These are phyloP conservation scores for Hypomesus transpacificus DNA, from an alignment of 2,113 vertebrate genomes.

Conservation along the genomic window DNA sequence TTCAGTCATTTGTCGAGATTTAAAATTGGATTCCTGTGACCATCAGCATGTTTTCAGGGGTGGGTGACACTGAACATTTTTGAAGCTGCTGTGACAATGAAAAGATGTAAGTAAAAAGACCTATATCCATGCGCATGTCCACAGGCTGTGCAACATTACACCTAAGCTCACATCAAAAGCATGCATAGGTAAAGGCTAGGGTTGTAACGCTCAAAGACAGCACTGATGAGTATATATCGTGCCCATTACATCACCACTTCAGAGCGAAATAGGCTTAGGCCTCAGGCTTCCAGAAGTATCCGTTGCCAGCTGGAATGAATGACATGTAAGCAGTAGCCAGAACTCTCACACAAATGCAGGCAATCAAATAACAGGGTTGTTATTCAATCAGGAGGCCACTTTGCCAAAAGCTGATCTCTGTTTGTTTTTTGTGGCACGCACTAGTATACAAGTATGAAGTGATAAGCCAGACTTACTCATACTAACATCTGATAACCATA, in stretches of 20 bases:
- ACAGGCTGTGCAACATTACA: constrained; percentile 48
- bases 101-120: constrained; percentile 8
- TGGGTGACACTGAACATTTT: constrained; percentile 22
- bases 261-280: background rate
- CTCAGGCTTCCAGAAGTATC: background rate
- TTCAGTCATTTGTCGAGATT: constrained; percentile 14
- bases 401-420: background rate
- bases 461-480: background rate
- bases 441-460: background rate
- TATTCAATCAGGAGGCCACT: constrained; percentile 9
- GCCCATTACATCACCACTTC: constrained; percentile 10
- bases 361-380: constrained; percentile 9
- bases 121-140: constrained; percentile 19
- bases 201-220: constrained; percentile 12
- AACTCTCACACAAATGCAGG: background rate
- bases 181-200: constrained; percentile 7
- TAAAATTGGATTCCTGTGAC: constrained; percentile 12
- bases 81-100: constrained; percentile 33
- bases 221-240: constrained; percentile 5
- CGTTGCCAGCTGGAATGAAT: background rate
- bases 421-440: background rate
- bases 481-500: background rate
- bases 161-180: constrained; percentile 28
- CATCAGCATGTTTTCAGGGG: constrained; percentile 27
- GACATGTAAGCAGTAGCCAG: background rate